Conservation (phyloP, 92 coral and sea anemone genomes). For the Virgularia gustaviana region DNA sequence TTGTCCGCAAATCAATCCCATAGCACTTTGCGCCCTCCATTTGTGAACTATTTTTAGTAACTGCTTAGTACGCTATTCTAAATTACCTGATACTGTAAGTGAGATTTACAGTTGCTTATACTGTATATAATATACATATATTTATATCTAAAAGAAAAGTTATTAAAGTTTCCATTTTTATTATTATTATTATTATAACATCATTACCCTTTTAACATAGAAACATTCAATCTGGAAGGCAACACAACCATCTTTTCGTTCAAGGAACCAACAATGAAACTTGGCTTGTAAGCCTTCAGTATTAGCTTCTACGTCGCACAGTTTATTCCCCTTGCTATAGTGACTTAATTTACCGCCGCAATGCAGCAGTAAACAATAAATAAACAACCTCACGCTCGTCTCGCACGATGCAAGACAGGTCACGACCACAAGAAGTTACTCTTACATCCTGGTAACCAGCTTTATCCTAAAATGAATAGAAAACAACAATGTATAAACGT, state of each 20-base stretch:
- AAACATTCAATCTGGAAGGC: background rate
- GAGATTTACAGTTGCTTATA: no score
- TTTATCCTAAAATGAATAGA: background rate
- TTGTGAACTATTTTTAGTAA: no score
- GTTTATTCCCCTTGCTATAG: slow-evolving; percentile 3
- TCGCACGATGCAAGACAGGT: background rate
- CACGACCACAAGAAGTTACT: background rate
- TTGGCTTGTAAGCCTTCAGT: background rate
- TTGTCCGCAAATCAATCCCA: no score
- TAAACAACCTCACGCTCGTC: slow-evolving; percentile 3
- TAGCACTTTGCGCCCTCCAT: no score
- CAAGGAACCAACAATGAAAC: slow-evolving; percentile 14
- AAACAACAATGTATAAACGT: background rate
- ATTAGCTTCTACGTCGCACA: background rate
- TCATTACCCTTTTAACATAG: slow-evolving; percentile 13
- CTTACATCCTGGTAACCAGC: background rate
- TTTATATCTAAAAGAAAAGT: no score
- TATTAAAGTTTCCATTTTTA: no score
- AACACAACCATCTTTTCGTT: background rate
- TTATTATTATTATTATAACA: no score
- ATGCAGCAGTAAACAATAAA: background rate
- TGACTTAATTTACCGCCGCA: background rate
- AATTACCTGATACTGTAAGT: no score
- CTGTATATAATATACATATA: no score
- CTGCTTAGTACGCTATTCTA: no score